Percentiles rank a stretch among this genome's conserved stretches.
Conservation (phyloP, 2,797 vertebrate species). For the Onychomys torridus region DNA sequence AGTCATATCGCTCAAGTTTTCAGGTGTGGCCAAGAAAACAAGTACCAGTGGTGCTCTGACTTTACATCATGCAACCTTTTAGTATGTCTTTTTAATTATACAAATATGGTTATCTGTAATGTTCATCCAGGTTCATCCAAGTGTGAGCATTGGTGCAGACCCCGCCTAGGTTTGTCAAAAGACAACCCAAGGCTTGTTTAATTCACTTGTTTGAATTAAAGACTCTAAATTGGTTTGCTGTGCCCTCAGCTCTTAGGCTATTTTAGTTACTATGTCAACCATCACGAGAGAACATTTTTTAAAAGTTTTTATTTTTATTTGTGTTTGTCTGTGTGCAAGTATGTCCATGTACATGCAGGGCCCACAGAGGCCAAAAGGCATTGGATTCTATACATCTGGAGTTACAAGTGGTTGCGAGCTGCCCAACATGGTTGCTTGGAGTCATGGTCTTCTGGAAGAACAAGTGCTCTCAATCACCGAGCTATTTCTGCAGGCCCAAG, state of each 20-base stretch:
- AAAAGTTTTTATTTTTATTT: not conserved
- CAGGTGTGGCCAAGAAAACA: not conserved
- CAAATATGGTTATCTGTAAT: not conserved
- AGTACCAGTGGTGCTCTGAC: not conserved
- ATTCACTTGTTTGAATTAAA: not conserved
- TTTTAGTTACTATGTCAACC: not conserved
- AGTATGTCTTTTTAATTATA: not conserved
- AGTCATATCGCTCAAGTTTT: not conserved
- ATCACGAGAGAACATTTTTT: not conserved
- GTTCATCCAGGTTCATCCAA: not conserved
- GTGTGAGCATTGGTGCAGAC: not conserved
- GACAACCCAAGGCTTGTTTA: not conserved
- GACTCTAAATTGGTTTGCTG: not conserved
- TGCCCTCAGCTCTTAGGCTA: not conserved
- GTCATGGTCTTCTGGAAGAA: not conserved
- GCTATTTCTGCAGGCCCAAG: not conserved
- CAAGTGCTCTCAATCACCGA: not conserved
- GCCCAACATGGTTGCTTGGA: not conserved
- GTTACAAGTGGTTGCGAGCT: not conserved
- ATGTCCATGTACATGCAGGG: not conserved
- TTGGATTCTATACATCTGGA: not conserved
- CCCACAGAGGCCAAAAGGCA: not conserved
- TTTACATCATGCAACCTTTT: not conserved
- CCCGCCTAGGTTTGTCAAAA: not conserved
- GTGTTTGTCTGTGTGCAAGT: not conserved